Base-by-base conservation (phyloP, 2,797 vertebrate species). In the Stomatorhinus walkeri region DNA sequence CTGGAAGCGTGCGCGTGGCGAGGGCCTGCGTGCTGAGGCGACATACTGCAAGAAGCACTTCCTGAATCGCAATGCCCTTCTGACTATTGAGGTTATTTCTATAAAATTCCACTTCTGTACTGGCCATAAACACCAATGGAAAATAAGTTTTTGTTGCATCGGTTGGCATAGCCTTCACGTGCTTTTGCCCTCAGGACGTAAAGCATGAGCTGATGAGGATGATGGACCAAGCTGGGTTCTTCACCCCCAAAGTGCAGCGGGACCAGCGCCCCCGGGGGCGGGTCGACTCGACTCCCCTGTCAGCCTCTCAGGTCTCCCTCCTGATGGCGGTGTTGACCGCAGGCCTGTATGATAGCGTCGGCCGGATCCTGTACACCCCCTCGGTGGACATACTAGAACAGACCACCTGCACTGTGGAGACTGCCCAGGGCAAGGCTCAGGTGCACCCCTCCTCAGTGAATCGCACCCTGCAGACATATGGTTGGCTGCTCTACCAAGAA, bases 381-480 rank as follows among this genome's bases (percentile, higher is more conserved):
- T 97, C 98, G 0, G 96, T 98, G 89, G 98, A 99, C 24, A 92
- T 98, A 43, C 95, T 97, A 2, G 98, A 99, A 89, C 96, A 96
- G 2, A 90, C 97, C 90, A 96, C 94, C 4, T 99, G 98, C 92
- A 91, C 94, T 0, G 97, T 96, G 79, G 98, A 99, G 95, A 99
- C 98, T 0, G 96, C 97, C 14, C 98, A 99, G 89, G 98, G 98
- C 88, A 97, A 95, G 92, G 97, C 98, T 0, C 97, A 98, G 91
- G 97, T 98, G 76, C 98, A 99, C 93, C 97, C 97, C 0, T 99
- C 98, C 0, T 99, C 98, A 0, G 96, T 99, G n/a, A 99, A 99
- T 92, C 94, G 97, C 87, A 96, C 96, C 91, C 95, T 99, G 85
- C 98, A 99, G 92, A 97, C 94, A 0, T 93, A 98, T 0, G 98